Evolutionary conservation across 2,888 invertebrate species (phyloP), one percentile per base, ranked within the genome.

Genomic region (Trilocha varians): DNA sequence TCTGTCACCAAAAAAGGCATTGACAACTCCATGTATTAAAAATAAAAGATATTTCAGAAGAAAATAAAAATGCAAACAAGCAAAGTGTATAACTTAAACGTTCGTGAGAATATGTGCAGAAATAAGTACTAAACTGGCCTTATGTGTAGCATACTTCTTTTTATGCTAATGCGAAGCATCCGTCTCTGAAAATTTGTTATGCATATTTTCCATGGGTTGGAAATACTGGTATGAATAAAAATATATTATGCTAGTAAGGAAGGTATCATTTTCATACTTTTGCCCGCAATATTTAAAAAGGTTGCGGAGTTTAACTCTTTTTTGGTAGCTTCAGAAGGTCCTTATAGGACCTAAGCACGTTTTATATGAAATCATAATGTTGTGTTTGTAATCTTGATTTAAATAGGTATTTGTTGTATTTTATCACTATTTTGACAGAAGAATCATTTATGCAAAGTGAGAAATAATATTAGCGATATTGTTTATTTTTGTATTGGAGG

Each of bases 71-170:
- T 9, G 59, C 60, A 60, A 69, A 53, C 46, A 55, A 49, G 41
- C 50, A 45, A 40, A 48, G 50, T 53, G 50, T 57, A 58, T 61
- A 66, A 67, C 60, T 62, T 59, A 52, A 62, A 52, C 46, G 57
- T 63, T 67, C 66, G 62, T 70, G 69, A 59, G 54, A 69, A 62
- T 66, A 70, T 69, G 64, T 49, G 51, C 52, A 53, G 54, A 61
- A 59, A 61, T 57, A 59, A 48, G 53, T 52, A 53, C 45, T 48
- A 48, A 46, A 41, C 25, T 36, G 52, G 38, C 41, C 47, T 53
- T 46, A 46, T 57, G 54, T 46, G 44, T 53, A 53, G 57, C 57
- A 55, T 59, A 55, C 53, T 59, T 62, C 53, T 59, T 66, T 63
- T 62, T 65, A 65, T 64, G 64, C 44, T 58, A 65, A 68, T 59